Base-by-base conservation (phyloP, 2,113 vertebrate genomes). In the Entomyzon cyanotis region DNA sequence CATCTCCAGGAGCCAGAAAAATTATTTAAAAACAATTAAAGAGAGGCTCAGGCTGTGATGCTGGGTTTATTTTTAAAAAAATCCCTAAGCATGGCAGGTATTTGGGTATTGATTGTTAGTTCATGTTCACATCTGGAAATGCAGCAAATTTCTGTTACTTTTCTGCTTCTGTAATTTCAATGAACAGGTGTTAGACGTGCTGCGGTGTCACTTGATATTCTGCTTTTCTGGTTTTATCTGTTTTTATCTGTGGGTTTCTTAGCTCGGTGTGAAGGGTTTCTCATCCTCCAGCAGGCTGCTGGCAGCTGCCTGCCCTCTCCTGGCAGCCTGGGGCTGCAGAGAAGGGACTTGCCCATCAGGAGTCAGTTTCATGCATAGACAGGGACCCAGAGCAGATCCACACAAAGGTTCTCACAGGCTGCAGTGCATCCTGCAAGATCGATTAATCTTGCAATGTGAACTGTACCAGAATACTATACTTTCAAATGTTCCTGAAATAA, bases 241-340 rank as follows among this genome's bases (percentile, higher is more conserved):
- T 7, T 71, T 33, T 59, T 50, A 42, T 77, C 73, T 44, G 84
- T 44, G 62, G 15, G 20, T 90, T 81, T 78, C 64, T 30, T 18
- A 14, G 35, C 33, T 9, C 10, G 0, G 2, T 31, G n/a, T 9
- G 74, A n/a, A 50, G 24, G 59, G 50, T 46, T 95, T 70, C 42
- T 52, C 49, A 3, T 77, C 64, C 52, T 42, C 28, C 58, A 13
- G 33, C 11, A 0, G 33, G 56, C 56, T 78, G 47, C 70, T 52
- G 89, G 81, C 76, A 77, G 47, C 68, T 84, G 89, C 56, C 88
- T 91, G 78, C 81, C 93, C 94, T 91, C 93, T 97, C 77, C 94
- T 64, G 91, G 93, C 71, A 74, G 79, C 70, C 59, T 7, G 69
- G 8, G 7, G 8, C 33, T 47, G 83, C 63, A 27, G 47, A 82